phyloP scores from a whole-genome alignment of 2,113 vertebrate species.

The Ornithorhynchus anatinus region DNA sequence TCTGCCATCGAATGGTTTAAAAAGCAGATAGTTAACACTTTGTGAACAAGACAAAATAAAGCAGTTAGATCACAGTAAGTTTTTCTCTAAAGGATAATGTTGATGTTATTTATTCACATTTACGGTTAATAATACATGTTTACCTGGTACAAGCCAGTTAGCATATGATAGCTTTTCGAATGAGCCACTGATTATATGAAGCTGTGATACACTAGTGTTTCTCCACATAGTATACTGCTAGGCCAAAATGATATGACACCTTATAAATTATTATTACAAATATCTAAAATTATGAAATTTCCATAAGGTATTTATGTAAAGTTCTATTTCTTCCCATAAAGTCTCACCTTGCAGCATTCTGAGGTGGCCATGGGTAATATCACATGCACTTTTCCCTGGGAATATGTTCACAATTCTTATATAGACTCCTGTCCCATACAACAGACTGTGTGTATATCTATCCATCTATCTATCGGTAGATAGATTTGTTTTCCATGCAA shows the following conservation, averaged over 20 bases:
- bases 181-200: constrained; percentile 38
- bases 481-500: constrained; percentile 14
- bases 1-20: background rate
- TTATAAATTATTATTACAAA: constrained; percentile 42
- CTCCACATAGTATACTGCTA: constrained; percentile 17
- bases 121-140: constrained; percentile 9
- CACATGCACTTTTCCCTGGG: background rate
- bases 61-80: background rate
- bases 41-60: constrained; percentile 34
- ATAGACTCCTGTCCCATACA: constrained; percentile 11
- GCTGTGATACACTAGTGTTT: constrained; percentile 34
- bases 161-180: background rate
- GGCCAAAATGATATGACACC: constrained; percentile 30
- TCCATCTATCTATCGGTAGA: no score
- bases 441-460: constrained; percentile 36
- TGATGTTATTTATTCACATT: background rate
- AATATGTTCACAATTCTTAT: constrained; percentile 29
- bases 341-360: constrained; percentile 24
- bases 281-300: constrained; percentile 41
- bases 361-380: constrained; percentile 15
- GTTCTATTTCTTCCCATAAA: constrained; percentile 21
- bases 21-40: constrained; percentile 14
- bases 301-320: constrained; percentile 18
- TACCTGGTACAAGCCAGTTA: constrained; percentile 26
- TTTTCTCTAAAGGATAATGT: constrained; percentile 19